Conservation (phyloP, 1,140 invertebrate species). For the Drosophila triauraria region DNA sequence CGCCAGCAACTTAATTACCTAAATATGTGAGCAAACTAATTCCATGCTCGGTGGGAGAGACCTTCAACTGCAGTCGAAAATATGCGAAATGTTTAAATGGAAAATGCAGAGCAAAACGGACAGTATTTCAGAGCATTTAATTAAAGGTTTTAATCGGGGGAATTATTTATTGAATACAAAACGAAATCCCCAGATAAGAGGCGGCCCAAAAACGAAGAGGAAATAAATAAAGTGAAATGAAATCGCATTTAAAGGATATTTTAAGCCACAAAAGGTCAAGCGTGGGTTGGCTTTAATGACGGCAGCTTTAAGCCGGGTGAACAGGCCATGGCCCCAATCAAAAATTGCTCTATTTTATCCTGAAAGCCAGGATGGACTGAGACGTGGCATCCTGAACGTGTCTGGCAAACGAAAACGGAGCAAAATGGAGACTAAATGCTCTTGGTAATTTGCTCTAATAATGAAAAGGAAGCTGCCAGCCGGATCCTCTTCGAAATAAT, state of each 20-base stretch:
- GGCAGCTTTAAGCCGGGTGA: slow-evolving; percentile 8
- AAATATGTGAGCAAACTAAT: slow-evolving; percentile 49
- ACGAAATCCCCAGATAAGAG: slow-evolving; percentile 11
- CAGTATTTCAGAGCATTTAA: slow-evolving; percentile 27
- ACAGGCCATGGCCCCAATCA: slow-evolving; percentile 26
- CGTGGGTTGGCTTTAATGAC: slow-evolving; percentile 7
- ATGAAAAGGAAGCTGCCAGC: slow-evolving; percentile 42
- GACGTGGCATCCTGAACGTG: slow-evolving; percentile 54
- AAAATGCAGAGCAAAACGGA: slow-evolving; percentile 2
- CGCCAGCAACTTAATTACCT: slow-evolving; percentile 38
- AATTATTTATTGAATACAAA: slow-evolving; percentile 28
- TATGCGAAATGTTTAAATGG: slow-evolving; percentile 13
- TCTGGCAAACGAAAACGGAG: slow-evolving; percentile 35
- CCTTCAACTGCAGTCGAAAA: neutral
- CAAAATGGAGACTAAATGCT: slow-evolving; percentile 13
- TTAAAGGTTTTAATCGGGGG: slow-evolving; percentile 27
- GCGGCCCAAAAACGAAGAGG: neutral
- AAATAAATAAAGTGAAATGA: slow-evolving; percentile 21
- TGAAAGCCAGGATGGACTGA: slow-evolving; percentile 29
- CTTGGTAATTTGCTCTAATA: slow-evolving; percentile 65
- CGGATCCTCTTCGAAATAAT: slow-evolving; percentile 47
- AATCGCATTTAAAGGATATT: slow-evolving; percentile 19
- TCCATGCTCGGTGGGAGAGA: slow-evolving; percentile 2
- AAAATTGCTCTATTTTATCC: slow-evolving; percentile 50
- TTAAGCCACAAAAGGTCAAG: slow-evolving; percentile 22